These are phyloP conservation scores for Aphrocallistes beatrix DNA, from an alignment of 37 sponge, comb jelly and placozoan species.

Conservation along the genomic window DNA sequence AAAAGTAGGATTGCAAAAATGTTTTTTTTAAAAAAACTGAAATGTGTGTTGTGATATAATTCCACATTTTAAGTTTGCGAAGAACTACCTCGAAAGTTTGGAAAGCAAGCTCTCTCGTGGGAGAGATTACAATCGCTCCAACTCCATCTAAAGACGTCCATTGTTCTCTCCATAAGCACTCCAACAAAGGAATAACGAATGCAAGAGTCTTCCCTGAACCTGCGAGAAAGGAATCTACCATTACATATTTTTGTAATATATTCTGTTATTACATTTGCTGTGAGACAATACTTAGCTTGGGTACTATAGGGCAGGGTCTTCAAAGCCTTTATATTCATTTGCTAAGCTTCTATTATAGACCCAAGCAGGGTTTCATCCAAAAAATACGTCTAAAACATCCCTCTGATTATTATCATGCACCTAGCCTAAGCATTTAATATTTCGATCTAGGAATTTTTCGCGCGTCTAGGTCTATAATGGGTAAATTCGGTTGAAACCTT, in stretches of 20 bases:
- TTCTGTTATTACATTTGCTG: background rate
- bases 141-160: slow-evolving; percentile 70
- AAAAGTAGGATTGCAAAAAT: background rate
- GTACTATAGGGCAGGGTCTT: background rate
- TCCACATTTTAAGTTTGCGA: background rate
- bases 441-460: too few species aligned
- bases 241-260: background rate
- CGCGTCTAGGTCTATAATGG: too few species aligned
- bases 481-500: too few species aligned
- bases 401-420: too few species aligned
- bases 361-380: too few species aligned
- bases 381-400: too few species aligned
- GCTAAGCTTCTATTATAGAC: too few species aligned
- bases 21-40: background rate
- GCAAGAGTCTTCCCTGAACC: slow-evolving; percentile 76
- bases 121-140: slow-evolving; percentile 83
- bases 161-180: slow-evolving; percentile 69
- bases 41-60: too few species aligned
- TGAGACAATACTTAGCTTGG: background rate
- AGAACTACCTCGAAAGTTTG: slow-evolving; percentile 67
- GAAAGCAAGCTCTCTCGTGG: slow-evolving; percentile 89
- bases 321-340: too few species aligned
- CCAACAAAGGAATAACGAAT: slow-evolving; percentile 64
- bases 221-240: background rate
- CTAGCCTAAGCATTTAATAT: too few species aligned